Evolutionary conservation across 2,888 invertebrate genomes (phyloP).

Genomic region (Lasioglossum lativentre): DNA sequence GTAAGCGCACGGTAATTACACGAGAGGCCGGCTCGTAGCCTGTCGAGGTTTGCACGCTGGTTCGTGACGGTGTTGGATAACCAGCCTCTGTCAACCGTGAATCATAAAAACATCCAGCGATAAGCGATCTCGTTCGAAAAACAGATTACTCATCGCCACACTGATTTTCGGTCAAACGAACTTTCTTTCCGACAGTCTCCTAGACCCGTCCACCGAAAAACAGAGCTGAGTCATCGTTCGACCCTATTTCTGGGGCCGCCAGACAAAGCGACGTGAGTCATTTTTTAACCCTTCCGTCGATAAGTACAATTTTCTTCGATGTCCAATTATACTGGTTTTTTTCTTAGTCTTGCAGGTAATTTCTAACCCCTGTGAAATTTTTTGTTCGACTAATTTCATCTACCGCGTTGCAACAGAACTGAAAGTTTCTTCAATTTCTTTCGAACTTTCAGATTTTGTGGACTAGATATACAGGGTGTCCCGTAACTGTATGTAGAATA

Average conservation of each 20-base stretch:
- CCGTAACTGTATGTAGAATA: too few relatives aligned
- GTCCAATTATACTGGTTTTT: neutral
- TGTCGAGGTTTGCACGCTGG: slow-evolving; percentile 18
- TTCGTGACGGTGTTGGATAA: slow-evolving; percentile 39
- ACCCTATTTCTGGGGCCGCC: neutral
- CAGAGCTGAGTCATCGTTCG: neutral
- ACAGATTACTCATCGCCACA: neutral
- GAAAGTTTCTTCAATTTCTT: too few relatives aligned
- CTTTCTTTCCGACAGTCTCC: neutral
- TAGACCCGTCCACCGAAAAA: neutral
- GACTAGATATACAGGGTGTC: too few relatives aligned
- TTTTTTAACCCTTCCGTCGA: neutral
- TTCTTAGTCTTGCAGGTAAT: neutral
- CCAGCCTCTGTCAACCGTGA: slow-evolving; percentile 9
- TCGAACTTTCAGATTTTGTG: neutral
- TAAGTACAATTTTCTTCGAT: neutral
- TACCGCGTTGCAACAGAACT: too few relatives aligned
- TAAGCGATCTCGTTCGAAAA: neutral
- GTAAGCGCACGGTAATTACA: slow-evolving; percentile 36
- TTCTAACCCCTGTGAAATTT: neutral
- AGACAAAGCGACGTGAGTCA: neutral
- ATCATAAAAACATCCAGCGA: neutral
- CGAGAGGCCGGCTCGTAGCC: slow-evolving; percentile 14
- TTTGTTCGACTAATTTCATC: neutral
- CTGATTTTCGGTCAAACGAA: neutral